Evolutionary conservation across 2,888 invertebrate species (phyloP).

Genomic region (Acanthacorydalis orientalis): DNA sequence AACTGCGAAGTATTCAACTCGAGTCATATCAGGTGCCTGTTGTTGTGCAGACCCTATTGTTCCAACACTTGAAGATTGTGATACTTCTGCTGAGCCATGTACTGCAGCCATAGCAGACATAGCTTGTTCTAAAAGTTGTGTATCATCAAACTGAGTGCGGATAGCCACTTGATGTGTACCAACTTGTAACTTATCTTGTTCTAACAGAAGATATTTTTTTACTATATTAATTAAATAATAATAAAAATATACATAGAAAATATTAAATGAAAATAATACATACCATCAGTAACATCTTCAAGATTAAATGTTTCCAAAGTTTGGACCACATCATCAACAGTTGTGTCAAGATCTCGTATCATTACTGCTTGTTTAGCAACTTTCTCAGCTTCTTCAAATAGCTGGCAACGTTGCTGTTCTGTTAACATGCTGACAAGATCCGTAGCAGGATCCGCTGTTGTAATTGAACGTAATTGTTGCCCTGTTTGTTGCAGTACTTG

Average conservation of each 20-base stretch:
- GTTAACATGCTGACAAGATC: conserved; percentile 11
- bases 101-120: conserved; percentile 21
- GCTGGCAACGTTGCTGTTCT: conserved; percentile 12
- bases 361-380: conserved; percentile 15
- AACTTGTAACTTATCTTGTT: conserved; percentile 11
- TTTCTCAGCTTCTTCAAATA: conserved; percentile 10
- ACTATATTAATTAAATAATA: neutral
- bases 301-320: conserved; percentile 32
- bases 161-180: conserved; percentile 9
- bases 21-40: conserved; percentile 21
- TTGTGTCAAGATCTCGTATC: conserved; percentile 13
- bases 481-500: conserved; percentile 22
- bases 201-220: conserved; percentile 10
- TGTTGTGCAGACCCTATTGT: conserved; percentile 14
- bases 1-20: conserved; percentile 30
- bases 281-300: conserved; percentile 31
- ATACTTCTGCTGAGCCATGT: conserved; percentile 15
- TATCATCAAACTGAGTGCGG: conserved; percentile 7
- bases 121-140: conserved; percentile 10
- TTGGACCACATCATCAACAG: conserved; percentile 25
- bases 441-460: conserved; percentile 23
- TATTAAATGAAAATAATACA: conserved; percentile 16
- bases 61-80: neutral
- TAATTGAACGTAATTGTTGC: conserved; percentile 26
- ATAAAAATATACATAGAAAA: conserved; percentile 15